Conservation (phyloP, 2,888 invertebrate species). For the Ischnus inquisitorius region DNA sequence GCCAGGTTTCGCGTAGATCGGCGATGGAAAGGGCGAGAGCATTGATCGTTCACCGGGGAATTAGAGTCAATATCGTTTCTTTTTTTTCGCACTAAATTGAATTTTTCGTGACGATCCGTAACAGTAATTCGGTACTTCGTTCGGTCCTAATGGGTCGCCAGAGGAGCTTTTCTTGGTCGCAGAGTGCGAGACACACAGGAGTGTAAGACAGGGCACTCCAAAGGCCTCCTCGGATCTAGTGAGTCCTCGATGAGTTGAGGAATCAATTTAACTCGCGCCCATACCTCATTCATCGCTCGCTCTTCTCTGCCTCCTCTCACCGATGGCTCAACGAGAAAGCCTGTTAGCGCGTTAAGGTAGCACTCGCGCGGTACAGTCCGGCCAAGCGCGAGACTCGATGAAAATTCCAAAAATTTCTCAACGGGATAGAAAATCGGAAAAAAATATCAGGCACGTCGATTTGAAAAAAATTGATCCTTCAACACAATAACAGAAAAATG, state of each 20-base stretch:
- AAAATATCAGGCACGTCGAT: too few species aligned
- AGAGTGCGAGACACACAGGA: background rate
- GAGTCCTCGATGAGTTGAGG: slow-evolving; percentile 44
- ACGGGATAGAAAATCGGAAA: too few species aligned
- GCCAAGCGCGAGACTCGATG: too few species aligned
- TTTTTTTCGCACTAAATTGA: background rate
- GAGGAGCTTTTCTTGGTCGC: background rate
- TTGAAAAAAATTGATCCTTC: too few species aligned
- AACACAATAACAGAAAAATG: too few species aligned
- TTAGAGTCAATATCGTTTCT: too few species aligned
- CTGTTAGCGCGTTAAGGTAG: background rate
- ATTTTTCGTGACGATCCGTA: background rate
- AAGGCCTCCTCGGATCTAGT: slow-evolving; percentile 6
- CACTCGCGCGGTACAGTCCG: too few species aligned
- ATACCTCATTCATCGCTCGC: background rate
- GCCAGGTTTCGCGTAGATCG: too few species aligned
- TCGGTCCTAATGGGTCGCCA: background rate
- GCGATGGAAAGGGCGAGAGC: too few species aligned
- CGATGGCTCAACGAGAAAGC: background rate
- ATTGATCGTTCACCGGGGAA: too few species aligned
- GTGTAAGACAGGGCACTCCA: background rate
- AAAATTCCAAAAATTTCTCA: too few species aligned
- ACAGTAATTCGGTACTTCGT: background rate
- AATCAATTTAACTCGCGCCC: slow-evolving; percentile 48
- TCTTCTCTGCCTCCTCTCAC: slow-evolving; percentile 1